Percentiles rank a stretch among this genome's conserved stretches.
phyloP scores from a whole-genome alignment of 30 jellyfish, hydroid and myxozoan species.

The Chrysaora quinquecirrha region DNA sequence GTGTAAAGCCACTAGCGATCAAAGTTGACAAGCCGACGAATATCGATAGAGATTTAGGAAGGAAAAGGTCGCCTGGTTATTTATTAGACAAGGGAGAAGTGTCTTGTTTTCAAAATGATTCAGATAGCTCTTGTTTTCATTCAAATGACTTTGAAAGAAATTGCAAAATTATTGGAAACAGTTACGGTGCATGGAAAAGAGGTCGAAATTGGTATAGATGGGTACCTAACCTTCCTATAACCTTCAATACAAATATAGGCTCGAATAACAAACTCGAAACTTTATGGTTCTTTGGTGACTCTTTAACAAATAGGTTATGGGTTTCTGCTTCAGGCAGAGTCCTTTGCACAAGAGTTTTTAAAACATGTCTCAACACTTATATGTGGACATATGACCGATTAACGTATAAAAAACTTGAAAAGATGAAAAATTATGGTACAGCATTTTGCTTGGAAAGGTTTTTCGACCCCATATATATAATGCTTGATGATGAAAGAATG shows the following conservation, averaged over 20 bases:
- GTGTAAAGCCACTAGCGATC: neutral
- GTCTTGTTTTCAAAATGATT: neutral
- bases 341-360: constrained; percentile 39
- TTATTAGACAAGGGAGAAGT: neutral
- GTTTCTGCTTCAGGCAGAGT: neutral
- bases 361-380: constrained; percentile 47
- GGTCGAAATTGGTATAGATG: neutral
- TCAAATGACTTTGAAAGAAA: neutral
- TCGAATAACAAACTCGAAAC: constrained; percentile 16
- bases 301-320: constrained; percentile 51
- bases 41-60: neutral
- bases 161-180: neutral
- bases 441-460: constrained; percentile 41
- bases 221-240: neutral
- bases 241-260: neutral
- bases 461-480: constrained; percentile 18
- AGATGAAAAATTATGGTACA: neutral
- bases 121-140: neutral
- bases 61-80: neutral
- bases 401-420: neutral
- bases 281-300: constrained; percentile 72
- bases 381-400: constrained; percentile 53
- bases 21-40: neutral
- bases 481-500: constrained; percentile 30
- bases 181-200: neutral